phyloP scores from a whole-genome alignment of 2,797 vertebrate species.

The Lycodopsis pacificus region DNA sequence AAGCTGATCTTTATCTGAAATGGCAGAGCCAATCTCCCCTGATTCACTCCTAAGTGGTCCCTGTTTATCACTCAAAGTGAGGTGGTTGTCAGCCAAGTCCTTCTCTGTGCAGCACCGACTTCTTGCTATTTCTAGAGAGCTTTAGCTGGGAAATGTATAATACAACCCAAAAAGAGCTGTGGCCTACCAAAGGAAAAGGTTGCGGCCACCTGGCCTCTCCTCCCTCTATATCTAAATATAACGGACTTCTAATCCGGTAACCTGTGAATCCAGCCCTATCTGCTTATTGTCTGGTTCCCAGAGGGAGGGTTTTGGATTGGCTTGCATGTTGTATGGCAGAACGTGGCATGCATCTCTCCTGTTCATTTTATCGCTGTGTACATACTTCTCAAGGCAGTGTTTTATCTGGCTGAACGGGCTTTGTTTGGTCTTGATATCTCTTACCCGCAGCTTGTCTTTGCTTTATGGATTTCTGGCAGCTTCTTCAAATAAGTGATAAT shows the following conservation, averaged over 20 bases:
- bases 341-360: conserved; percentile 78
- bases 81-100: conserved; percentile 75
- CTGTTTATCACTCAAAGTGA: conserved; percentile 83
- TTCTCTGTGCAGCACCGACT: conserved; percentile 60
- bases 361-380: conserved; percentile 85
- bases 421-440: conserved; percentile 90
- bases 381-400: conserved; percentile 87
- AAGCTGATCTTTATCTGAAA: conserved; percentile 82
- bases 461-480: conserved; percentile 86
- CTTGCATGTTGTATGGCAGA: conserved; percentile 73
- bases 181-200: conserved; percentile 50
- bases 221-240: conserved; percentile 72
- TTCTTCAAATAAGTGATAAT: conserved; percentile 88
- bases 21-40: conserved; percentile 80
- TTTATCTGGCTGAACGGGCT: conserved; percentile 86
- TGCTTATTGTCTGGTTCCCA: conserved; percentile 80
- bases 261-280: conserved; percentile 76
- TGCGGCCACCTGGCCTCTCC: conserved; percentile 57
- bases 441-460: conserved; percentile 87
- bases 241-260: conserved; percentile 77
- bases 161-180: conserved; percentile 49
- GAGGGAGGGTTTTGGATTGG: conserved; percentile 77
- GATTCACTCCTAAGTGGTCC: conserved; percentile 82
- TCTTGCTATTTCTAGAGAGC: conserved; percentile 60
- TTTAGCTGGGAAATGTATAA: conserved; percentile 23